Percentiles rank a stretch among this genome's conserved stretches.
Evolutionary conservation across 2,888 invertebrate genomes (phyloP).

Genomic region (Andrena marginata): DNA sequence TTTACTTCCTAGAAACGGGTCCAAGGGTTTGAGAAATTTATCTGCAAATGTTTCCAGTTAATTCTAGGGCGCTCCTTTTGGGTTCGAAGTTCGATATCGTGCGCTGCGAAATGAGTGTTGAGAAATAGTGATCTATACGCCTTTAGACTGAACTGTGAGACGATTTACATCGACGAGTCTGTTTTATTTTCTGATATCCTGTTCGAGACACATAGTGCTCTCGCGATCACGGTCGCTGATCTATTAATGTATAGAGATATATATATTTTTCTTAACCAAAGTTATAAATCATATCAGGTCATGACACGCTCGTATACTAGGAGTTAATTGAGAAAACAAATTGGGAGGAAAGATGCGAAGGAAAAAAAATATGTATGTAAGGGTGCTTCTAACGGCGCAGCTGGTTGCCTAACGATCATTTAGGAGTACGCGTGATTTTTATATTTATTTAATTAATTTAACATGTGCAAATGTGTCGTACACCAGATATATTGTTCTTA

Average conservation of each 20-base stretch:
- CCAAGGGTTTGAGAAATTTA: neutral
- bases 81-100: slow-evolving; percentile 26
- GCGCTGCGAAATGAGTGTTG: slow-evolving; percentile 34
- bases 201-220: slow-evolving; percentile 35
- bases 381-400: slow-evolving; percentile 53
- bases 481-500: slow-evolving; percentile 68
- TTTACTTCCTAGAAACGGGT: neutral
- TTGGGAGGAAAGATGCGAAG: slow-evolving; percentile 12
- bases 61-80: slow-evolving; percentile 4
- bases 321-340: slow-evolving; percentile 26
- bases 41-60: slow-evolving; percentile 5
- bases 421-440: slow-evolving; percentile 69
- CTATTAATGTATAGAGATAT: slow-evolving; percentile 33
- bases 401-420: slow-evolving; percentile 68
- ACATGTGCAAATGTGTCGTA: slow-evolving; percentile 60
- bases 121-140: slow-evolving; percentile 34
- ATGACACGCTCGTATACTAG: slow-evolving; percentile 48
- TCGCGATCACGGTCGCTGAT: slow-evolving; percentile 24
- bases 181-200: slow-evolving; percentile 62
- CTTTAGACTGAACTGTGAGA: slow-evolving; percentile 70
- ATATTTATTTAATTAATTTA: slow-evolving; percentile 77
- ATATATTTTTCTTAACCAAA: slow-evolving; percentile 78
- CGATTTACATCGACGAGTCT: slow-evolving; percentile 50
- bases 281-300: slow-evolving; percentile 67
- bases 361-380: slow-evolving; percentile 7